These are phyloP conservation scores for Disparrhopalites patrizii DNA, from an alignment of 2,888 invertebrate species.

Conservation along the genomic window DNA sequence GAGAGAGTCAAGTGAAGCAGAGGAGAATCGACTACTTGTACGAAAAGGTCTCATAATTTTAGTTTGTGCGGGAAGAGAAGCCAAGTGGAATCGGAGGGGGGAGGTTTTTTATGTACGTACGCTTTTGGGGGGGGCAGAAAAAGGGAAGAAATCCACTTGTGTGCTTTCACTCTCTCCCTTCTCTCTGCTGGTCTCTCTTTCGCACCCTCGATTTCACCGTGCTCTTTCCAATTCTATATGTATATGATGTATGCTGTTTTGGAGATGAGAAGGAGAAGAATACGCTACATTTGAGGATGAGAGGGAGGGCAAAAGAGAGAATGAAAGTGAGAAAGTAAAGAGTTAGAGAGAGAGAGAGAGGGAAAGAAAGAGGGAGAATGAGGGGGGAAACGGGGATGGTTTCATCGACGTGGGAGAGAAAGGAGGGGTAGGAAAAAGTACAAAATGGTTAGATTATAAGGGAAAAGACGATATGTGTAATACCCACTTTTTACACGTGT, in stretches of 20 bases:
- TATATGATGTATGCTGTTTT: not conserved
- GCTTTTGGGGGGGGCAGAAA: too few species aligned
- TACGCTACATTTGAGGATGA: too few species aligned
- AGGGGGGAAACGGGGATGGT: not conserved
- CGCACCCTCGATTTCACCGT: too few species aligned
- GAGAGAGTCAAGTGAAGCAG: slow-evolving; percentile 4
- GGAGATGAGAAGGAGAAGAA: too few species aligned
- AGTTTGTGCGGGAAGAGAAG: slow-evolving; percentile 27
- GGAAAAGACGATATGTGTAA: too few species aligned
- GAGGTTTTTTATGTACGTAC: slow-evolving; percentile 22
- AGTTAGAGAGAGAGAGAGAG: not conserved
- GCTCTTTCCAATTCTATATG: too few species aligned
- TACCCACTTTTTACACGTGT: slow-evolving; percentile 6
- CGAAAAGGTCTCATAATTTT: slow-evolving; percentile 35
- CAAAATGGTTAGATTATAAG: too few species aligned
- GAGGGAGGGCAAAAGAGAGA: not conserved
- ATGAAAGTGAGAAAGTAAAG: not conserved
- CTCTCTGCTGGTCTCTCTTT: too few species aligned
- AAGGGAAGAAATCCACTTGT: slow-evolving; percentile 21
- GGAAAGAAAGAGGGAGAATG: not conserved
- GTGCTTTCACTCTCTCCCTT: not conserved
- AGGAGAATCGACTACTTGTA: slow-evolving; percentile 31
- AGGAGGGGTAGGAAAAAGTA: too few species aligned
- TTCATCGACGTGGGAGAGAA: not conserved
- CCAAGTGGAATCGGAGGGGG: slow-evolving; percentile 28